Conservation (phyloP, 1,140 invertebrate genomes). For the Solenopsis invicta region DNA sequence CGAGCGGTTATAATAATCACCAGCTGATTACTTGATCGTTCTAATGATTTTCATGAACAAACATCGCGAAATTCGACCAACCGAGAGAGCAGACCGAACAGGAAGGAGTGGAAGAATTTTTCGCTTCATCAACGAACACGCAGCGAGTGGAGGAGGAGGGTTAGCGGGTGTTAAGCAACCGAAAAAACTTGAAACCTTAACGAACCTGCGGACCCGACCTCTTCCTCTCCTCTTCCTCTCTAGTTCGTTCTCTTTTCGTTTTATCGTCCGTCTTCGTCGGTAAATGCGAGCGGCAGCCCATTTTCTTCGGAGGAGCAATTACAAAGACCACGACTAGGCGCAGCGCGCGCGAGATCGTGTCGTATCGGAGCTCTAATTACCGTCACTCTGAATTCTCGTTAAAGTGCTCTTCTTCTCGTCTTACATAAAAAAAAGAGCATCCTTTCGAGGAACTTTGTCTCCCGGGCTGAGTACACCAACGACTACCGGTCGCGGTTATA, state of each 20-base stretch:
- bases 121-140: conserved; percentile 51
- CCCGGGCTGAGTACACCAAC: not conserved
- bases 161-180: conserved; percentile 69
- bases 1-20: not conserved
- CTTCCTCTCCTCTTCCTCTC: conserved; percentile 49
- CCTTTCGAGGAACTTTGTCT: not conserved
- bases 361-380: conserved; percentile 82
- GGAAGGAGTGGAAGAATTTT: conserved; percentile 27
- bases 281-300: conserved; percentile 39
- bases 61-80: not conserved
- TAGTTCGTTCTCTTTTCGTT: conserved; percentile 40
- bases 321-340: conserved; percentile 62
- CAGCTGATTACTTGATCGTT: not conserved
- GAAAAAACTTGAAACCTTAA: conserved; percentile 77
- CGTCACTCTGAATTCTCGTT: conserved; percentile 83
- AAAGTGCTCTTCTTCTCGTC: conserved; percentile 71
- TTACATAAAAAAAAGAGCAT: conserved; percentile 37
- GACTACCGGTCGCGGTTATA: conserved; percentile 29
- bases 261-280: conserved; percentile 41
- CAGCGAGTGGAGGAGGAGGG: conserved; percentile 59
- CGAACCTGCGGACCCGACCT: conserved; percentile 66
- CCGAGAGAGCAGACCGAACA: not conserved
- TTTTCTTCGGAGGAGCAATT: conserved; percentile 60
- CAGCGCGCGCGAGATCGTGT: conserved; percentile 51
- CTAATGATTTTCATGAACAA: not conserved